Conservation (phyloP, 1,140 invertebrate species). For the Drosophila punjabiensis region DNA sequence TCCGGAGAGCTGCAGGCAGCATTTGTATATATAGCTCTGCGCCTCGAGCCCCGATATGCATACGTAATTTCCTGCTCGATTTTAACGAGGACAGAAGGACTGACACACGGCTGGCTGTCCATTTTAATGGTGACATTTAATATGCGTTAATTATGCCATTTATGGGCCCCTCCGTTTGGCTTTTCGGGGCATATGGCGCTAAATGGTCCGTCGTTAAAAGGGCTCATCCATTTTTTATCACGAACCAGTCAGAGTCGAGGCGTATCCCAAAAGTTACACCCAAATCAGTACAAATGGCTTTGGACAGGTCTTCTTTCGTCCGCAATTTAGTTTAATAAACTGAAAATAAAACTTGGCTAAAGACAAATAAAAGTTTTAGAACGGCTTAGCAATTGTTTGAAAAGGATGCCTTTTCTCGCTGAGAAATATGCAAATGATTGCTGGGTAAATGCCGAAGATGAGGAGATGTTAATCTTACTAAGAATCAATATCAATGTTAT, state of each 20-base stretch:
- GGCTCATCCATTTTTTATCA: slow-evolving; percentile 71
- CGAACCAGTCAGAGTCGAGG: slow-evolving; percentile 8
- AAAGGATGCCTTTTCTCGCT: neutral
- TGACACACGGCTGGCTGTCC: slow-evolving; percentile 30
- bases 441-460: neutral
- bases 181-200: slow-evolving; percentile 60
- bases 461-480: too few species aligned
- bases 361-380: slow-evolving; percentile 19
- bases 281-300: slow-evolving; percentile 40
- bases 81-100: slow-evolving; percentile 50
- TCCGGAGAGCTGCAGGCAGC: slow-evolving; percentile 1
- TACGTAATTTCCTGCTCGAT: slow-evolving; percentile 65
- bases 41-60: slow-evolving; percentile 41
- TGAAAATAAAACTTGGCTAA: slow-evolving; percentile 34
- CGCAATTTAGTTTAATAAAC: slow-evolving; percentile 17
- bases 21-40: neutral
- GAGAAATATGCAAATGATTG: slow-evolving; percentile 28
- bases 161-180: slow-evolving; percentile 48
- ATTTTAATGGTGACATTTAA: slow-evolving; percentile 80
- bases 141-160: slow-evolving; percentile 80
- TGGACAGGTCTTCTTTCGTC: slow-evolving; percentile 26
- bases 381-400: slow-evolving; percentile 7
- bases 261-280: slow-evolving; percentile 23
- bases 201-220: slow-evolving; percentile 72
- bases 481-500: neutral